Evolutionary conservation across 2,113 vertebrate genomes (phyloP), one percentile per base, ranked within the genome.

Genomic region (Tupaia chinensis): DNA sequence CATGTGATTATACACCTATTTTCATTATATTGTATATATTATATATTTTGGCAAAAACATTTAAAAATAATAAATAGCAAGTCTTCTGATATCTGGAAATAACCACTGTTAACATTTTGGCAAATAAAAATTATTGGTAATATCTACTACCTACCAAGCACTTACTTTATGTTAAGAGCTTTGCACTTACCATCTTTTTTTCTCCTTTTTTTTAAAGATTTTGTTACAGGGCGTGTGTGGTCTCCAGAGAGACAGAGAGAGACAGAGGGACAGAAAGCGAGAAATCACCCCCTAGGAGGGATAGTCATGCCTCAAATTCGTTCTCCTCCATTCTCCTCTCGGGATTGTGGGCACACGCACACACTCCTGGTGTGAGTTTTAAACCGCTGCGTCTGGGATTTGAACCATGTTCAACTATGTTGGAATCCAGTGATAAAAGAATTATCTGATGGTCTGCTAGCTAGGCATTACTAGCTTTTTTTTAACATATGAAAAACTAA

Each of bases 21-120:
- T 13, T 84, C 15, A 80, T 76, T 54, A 81, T 5, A 61, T 20
- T 29, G 34, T 44, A 83, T 85, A 22, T 11, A 29, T 69, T 61
- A 73, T 32, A 22, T 12, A 58, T 72, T 29, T 69, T 29, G 14
- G 22, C 70, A 54, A 60, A 87, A 76, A 32, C 27, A 65, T 44
- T 73, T 63, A 25, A 92, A 87, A 66, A 32, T 10, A 86, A 74
- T 61, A 90, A 90, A 69, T 32, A 87, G 25, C 23, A 87, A 84
- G 73, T 80, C 56, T 9, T 11, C 27, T 4, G 19, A 14, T 34
- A 32, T 13, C 23, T 68, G 27, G 32, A 94, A 82, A 73, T 58
- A 69, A 70, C 3, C 23, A 77, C 9, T 44, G 23, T 66, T 87
- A 84, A 86, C 56, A 94, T 73, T 70, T 92, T 53, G 9, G 54